Evolutionary conservation across 2,888 invertebrate genomes (phyloP), one percentile per base, ranked within the genome.

Genomic region (Metopia argyrocephala): DNA sequence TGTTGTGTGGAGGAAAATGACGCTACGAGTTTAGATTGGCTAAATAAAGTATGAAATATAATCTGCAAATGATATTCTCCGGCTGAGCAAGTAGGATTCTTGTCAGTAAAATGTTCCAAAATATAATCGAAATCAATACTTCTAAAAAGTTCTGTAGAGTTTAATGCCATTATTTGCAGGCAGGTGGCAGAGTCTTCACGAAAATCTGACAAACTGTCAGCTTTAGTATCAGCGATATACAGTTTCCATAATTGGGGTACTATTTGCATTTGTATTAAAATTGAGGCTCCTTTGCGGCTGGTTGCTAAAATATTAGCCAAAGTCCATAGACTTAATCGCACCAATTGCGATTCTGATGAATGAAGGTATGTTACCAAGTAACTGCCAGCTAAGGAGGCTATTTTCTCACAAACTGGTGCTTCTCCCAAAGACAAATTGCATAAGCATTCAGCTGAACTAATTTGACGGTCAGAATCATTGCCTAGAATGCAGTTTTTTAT

Each of bases 401-500:
- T 86, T 83, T 89, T 90, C 7, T 89, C 88, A 71, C 89, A 89
- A 4, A 88, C 85, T 5, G 86, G 85, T 1, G 83, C 80, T 57
- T 88, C 87, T 0, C 91, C 91, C 2, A 91, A 74, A 1, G 90
- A 89, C 3, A 90, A 82, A 81, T 91, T 91, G 66, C 91, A 91
- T 2, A 91, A 64, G 12, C 88, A 88, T 80, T 91, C 90, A 4
- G 85, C 85, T 0, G 91, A 88, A 54, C 85, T 84, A 1, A 89
- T 83, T 74, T 89, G 89, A 0, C 86, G 85, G 21, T 86, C 84
- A 0, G 86, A 79, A 46, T 89, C 83, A 0, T 85, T 73, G 1
- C 90, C 90, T 90, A 6, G 2, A 50, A 25, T 18, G 15, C 5
- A 20, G n/a, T 57, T 46, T 21, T 25, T 27, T 5, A 18, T 2